Evolutionary conservation across 2,888 invertebrate species (phyloP).

Genomic region (Lobophora halterata): DNA sequence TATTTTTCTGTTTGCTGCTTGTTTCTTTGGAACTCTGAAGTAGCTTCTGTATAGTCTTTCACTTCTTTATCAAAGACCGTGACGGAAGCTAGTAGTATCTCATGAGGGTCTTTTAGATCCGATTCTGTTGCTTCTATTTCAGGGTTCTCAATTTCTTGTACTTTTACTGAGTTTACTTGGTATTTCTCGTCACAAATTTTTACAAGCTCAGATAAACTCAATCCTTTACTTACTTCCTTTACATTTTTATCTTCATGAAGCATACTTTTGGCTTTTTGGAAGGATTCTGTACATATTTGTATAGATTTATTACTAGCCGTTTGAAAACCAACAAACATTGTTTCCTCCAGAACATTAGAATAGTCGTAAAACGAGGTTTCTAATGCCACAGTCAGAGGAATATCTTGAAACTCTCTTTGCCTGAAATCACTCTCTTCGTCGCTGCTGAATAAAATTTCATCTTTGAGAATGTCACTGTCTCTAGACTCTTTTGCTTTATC

Average conservation of each 20-base stretch:
- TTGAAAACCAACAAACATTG: conserved; percentile 68
- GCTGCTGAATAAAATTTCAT: conserved; percentile 67
- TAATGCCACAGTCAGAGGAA: conserved; percentile 62
- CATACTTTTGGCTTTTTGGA: conserved; percentile 54
- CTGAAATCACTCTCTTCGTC: conserved; percentile 59
- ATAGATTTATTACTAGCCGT: conserved; percentile 69
- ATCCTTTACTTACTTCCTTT: conserved; percentile 28
- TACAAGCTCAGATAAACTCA: conserved; percentile 47
- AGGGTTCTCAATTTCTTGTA: not conserved
- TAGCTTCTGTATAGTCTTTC: not conserved
- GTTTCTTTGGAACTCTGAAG: no score
- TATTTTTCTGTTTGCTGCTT: conserved; percentile 14
- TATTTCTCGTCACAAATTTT: conserved; percentile 37
- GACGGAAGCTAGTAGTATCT: no score
- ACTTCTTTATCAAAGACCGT: conserved; percentile 1
- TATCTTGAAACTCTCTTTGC: conserved; percentile 42
- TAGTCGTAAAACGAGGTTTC: conserved; percentile 53
- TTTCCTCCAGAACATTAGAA: conserved; percentile 50
- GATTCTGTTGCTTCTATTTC: not conserved
- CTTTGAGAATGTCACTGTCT: conserved; percentile 39
- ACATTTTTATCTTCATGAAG: conserved; percentile 37
- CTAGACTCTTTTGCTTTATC: conserved; percentile 5
- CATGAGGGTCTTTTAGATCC: not conserved
- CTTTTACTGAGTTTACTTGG: not conserved
- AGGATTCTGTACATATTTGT: conserved; percentile 54